Percentiles rank a stretch among this genome's conserved stretches.
Evolutionary conservation across 2,797 vertebrate genomes (phyloP).

Genomic region (Lerista edwardsae): DNA sequence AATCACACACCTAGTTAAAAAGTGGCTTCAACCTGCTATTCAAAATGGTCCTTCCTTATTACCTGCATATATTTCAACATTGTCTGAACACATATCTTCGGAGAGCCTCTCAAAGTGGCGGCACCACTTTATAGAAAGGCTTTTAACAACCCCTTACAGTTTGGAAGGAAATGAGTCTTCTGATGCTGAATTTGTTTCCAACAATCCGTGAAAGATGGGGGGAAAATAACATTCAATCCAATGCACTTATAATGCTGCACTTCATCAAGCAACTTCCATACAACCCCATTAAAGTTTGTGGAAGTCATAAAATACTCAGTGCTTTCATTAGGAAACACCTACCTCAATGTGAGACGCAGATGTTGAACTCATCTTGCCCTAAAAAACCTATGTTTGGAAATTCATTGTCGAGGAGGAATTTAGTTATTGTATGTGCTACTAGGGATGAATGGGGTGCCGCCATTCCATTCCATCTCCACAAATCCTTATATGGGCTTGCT

Average conservation of each 20-base stretch:
- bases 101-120: background rate
- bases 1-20: slow-evolving; percentile 10
- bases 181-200: slow-evolving; percentile 30
- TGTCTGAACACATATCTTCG: background rate
- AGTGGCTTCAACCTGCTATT: background rate
- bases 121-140: background rate
- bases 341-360: slow-evolving; percentile 21
- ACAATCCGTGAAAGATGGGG: slow-evolving; percentile 14
- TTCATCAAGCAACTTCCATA: slow-evolving; percentile 25
- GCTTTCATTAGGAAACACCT: slow-evolving; percentile 34
- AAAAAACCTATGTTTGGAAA: slow-evolving; percentile 1
- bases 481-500: background rate
- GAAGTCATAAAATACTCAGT: slow-evolving; percentile 25
- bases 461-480: background rate
- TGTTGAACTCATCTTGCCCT: background rate
- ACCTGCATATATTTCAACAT: background rate
- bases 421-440: background rate
- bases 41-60: slow-evolving; percentile 1
- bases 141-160: slow-evolving; percentile 28
- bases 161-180: slow-evolving; percentile 12
- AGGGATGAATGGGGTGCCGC: background rate
- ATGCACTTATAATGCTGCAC: slow-evolving; percentile 27
- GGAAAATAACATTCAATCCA: slow-evolving; percentile 1
- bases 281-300: slow-evolving; percentile 9
- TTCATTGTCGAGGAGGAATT: background rate